Evolutionary conservation across 2,797 vertebrate species (phyloP).

Genomic region (Varecia variegata): DNA sequence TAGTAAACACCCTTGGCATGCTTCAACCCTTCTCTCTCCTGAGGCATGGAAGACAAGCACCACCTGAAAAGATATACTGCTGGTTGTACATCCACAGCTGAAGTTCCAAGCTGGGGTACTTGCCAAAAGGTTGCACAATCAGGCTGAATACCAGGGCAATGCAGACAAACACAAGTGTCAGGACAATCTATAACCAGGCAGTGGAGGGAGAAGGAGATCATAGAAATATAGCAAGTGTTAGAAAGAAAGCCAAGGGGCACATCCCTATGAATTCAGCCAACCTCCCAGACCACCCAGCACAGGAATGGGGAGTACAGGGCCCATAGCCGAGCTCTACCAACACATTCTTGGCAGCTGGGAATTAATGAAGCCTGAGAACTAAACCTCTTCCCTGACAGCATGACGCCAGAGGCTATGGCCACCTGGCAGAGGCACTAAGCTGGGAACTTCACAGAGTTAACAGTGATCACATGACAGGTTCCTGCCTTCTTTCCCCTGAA

Average conservation of each 20-base stretch:
- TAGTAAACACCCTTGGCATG: neutral
- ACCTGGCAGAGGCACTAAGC: neutral
- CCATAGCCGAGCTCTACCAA: neutral
- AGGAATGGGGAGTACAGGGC: neutral
- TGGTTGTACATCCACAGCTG: slow-evolving; percentile 97
- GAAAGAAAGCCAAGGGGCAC: neutral
- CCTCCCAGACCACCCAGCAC: neutral
- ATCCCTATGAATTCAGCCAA: neutral
- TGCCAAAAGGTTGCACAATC: slow-evolving; percentile 98
- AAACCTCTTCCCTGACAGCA: neutral
- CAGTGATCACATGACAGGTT: neutral
- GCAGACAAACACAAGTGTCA: slow-evolving; percentile 97
- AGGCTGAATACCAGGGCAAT: slow-evolving; percentile 97
- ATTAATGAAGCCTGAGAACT: neutral
- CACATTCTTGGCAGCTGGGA: neutral
- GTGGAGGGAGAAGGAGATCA: neutral
- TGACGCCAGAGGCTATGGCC: neutral
- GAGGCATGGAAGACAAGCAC: neutral
- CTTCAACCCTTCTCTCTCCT: neutral
- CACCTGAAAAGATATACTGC: slow-evolving; percentile 98
- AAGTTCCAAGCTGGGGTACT: slow-evolving; percentile 95
- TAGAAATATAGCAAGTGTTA: neutral
- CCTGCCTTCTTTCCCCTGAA: neutral
- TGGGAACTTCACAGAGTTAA: neutral
- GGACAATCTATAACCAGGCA: slow-evolving; percentile 90